Base-by-base conservation (phyloP, 2,797 vertebrate species). In the Limnodromus scolopaceus region DNA sequence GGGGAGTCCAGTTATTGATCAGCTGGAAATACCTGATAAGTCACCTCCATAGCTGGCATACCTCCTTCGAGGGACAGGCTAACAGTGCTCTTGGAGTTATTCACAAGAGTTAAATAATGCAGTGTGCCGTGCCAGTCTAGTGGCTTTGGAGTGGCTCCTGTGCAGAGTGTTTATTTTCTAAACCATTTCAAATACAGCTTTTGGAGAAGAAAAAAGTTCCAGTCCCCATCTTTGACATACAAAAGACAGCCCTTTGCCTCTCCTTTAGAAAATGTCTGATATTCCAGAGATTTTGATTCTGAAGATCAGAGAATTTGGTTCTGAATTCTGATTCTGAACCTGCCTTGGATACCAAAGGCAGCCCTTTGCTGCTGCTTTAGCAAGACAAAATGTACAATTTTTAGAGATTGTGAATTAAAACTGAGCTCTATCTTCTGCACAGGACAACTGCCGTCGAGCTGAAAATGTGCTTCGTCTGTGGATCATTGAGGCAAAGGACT, bases 401-500 rank as follows among this genome's bases (percentile, higher is more conserved):
- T 57, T 11, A 34, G 51, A 34, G 57, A 9, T 58, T 89, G 24
- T 71, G 60, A 85, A 54, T 79, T 41, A n/a, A 92, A 80, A 16
- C 76, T 68, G 68, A 49, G 24, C 41, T 82, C 11, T 94, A 85
- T 58, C 36, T 79, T 96, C 75, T 94, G 76, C 83, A 83, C 94
- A 99, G 99, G 99, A 99, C 94, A 99, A 99, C 95, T 99, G 99
- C 84, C 98, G 98, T 15, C 98, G 99, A 70, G 98, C 98, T 16
- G 99, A 99, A 96, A 99, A 99, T 93, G 96, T 99, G 77, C 99
- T 99, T 68, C 99, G 99, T 3, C 98, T 99, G 87, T 99, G 99
- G 99, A 99, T 99, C 97, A 99, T 99, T 30, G 99, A 99, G 97
- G 99, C 99, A 97, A 99, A 99, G 98, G 99, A 99, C 90, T 98